Base-by-base conservation (phyloP, 2,113 vertebrate species). In the Silurus meridionalis region DNA sequence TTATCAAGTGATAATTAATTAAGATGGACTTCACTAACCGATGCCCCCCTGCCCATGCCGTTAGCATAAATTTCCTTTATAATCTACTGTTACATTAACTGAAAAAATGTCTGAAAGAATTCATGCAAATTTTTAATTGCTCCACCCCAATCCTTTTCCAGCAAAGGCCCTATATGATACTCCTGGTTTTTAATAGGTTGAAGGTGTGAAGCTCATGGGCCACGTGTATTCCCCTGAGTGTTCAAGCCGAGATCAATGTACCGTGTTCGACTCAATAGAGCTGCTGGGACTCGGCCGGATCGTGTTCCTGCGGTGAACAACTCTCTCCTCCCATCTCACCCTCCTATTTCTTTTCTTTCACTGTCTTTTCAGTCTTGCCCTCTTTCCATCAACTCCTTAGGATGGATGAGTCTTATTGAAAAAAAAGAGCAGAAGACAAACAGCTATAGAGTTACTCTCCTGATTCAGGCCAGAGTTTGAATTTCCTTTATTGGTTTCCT, bases 401-500 rank as follows among this genome's bases (percentile, higher is more conserved):
- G 80, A 87, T 84, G 85, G 58, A 85, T 58, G 87, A 89, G 83
- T 86, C 74, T 72, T 82, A 60, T 87, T 89, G 74, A 89, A 90
- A 85, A 87, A 37, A 37, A 37, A 85, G 81, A 83, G 64, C 61
- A 53, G 72, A 87, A 88, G 86, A 86, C 77, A 82, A 85, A 88
- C 80, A 69, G 85, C 74, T 90, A 86, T 89, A 85, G 66, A 48
- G 90, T 91, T 89, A 90, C 90, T 60, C 69, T 83, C 71, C 46
- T 86, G 87, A 87, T 83, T 64, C 82, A 14, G 75, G 75, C 50
- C 50, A 2, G 55, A 87, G 87, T 88, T 86, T 87, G 66, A 87
- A 87, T 86, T 89, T 88, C 88, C 91, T 89, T 89, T 89, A 83
- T 91, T 86, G 72, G 88, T 88, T 84, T 79, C 50, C 67, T 88